These are phyloP conservation scores for Dexiosoma caninum DNA, from an alignment of 2,888 invertebrate species.

Conservation along the genomic window DNA sequence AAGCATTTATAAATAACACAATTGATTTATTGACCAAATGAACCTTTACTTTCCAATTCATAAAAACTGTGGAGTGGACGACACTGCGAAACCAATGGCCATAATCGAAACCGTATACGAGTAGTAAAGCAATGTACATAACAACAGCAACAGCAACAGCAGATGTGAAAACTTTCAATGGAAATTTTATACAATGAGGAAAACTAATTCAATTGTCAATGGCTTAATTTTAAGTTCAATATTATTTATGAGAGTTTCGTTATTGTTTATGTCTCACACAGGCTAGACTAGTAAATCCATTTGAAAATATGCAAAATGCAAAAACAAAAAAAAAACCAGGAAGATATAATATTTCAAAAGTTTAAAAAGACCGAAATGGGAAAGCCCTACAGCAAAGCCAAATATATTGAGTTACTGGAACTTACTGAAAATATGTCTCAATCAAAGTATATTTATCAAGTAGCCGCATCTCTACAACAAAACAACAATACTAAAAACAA, in stretches of 20 bases:
- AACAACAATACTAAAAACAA: no score
- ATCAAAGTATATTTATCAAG: no score
- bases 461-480: no score
- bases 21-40: slow-evolving; percentile 50
- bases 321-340: neutral
- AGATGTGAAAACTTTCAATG: slow-evolving; percentile 36
- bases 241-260: slow-evolving; percentile 52
- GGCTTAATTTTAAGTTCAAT: slow-evolving; percentile 58
- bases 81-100: neutral
- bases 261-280: slow-evolving; percentile 26
- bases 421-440: no score
- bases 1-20: slow-evolving; percentile 35
- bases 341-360: neutral
- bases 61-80: neutral
- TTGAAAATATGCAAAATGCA: slow-evolving; percentile 1
- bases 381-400: neutral
- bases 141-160: neutral
- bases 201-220: slow-evolving; percentile 62
- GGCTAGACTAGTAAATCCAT: slow-evolving; percentile 55
- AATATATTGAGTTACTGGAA: no score
- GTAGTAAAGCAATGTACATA: neutral
- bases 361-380: no score
- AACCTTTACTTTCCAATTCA: neutral
- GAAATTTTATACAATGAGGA: slow-evolving; percentile 8
- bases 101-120: neutral